Evolutionary conservation across 2,888 invertebrate genomes (phyloP).

Genomic region (Prosopocoilus inquinatus): DNA sequence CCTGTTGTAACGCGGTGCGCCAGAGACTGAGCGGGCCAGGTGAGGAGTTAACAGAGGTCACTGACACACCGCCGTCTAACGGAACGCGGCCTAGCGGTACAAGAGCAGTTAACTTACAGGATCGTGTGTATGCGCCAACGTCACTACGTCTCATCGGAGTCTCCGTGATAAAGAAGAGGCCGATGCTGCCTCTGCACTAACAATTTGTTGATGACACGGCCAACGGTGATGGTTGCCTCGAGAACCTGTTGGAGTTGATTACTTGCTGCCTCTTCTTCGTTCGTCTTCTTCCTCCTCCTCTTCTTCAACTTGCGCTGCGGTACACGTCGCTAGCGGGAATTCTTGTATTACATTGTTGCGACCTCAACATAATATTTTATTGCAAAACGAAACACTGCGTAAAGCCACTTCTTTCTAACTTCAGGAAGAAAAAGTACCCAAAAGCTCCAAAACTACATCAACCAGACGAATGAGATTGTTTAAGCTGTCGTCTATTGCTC

Average conservation of each 20-base stretch:
- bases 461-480: too few relatives aligned
- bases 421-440: too few relatives aligned
- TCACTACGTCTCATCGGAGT: slow-evolving; percentile 34
- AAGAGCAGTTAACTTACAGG: slow-evolving; percentile 53
- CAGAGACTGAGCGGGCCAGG: slow-evolving; percentile 49
- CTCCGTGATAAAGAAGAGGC: slow-evolving; percentile 24
- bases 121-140: slow-evolving; percentile 47
- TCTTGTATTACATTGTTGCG: slow-evolving; percentile 1
- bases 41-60: slow-evolving; percentile 50
- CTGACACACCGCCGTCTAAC: slow-evolving; percentile 49
- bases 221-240: slow-evolving; percentile 19
- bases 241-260: slow-evolving; percentile 10
- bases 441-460: too few relatives aligned
- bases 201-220: slow-evolving; percentile 25
- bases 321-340: slow-evolving; percentile 11
- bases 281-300: too few relatives aligned
- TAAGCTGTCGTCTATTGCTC: too few relatives aligned
- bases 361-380: too few relatives aligned
- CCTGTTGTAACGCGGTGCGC: slow-evolving; percentile 50
- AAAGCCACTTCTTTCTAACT: too few relatives aligned
- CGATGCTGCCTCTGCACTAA: slow-evolving; percentile 17
- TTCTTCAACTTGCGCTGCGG: slow-evolving; percentile 11
- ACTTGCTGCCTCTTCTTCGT: too few relatives aligned
- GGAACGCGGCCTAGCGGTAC: slow-evolving; percentile 49
- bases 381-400: too few relatives aligned